A percentile compares a stretch with the other conserved stretches of the same genome.
phyloP scores from a whole-genome alignment of 1,140 invertebrate genomes.

The Drosophila erecta region DNA sequence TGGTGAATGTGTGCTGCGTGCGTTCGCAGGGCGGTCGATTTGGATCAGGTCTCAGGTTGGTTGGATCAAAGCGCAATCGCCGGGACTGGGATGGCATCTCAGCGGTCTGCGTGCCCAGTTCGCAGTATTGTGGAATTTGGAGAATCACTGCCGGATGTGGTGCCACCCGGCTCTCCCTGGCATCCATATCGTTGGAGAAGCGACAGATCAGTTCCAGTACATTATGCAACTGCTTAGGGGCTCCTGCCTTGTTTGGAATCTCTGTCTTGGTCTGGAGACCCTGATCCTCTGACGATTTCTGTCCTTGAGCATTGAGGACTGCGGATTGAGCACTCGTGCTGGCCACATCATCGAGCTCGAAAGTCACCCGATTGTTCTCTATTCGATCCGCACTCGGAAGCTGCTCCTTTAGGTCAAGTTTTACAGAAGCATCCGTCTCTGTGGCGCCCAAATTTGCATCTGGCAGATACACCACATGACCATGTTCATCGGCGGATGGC shows the following conservation, averaged over 20 bases:
- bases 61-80: conserved; percentile 16
- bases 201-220: conserved; percentile 44
- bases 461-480: conserved; percentile 39
- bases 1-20: conserved; percentile 64
- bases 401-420: background rate
- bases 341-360: conserved; percentile 9
- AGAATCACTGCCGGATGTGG: conserved; percentile 1
- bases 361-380: conserved; percentile 8
- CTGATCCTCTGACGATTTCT: conserved; percentile 4
- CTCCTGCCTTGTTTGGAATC: background rate
- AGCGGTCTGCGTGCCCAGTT: conserved; percentile 57
- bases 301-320: background rate
- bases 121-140: conserved; percentile 16
- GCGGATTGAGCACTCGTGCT: conserved; percentile 8
- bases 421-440: conserved; percentile 41
- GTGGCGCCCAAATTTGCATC: conserved; percentile 54
- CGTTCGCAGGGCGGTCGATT: conserved; percentile 53
- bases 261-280: no score
- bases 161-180: conserved; percentile 22
- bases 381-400: background rate
- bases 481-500: background rate
- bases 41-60: conserved; percentile 5
- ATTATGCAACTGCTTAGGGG: conserved; percentile 20
- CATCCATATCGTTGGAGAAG: conserved; percentile 54
- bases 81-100: background rate